Evolutionary conservation across 2,113 vertebrate genomes (phyloP).

Genomic region (Ascaphus truei): DNA sequence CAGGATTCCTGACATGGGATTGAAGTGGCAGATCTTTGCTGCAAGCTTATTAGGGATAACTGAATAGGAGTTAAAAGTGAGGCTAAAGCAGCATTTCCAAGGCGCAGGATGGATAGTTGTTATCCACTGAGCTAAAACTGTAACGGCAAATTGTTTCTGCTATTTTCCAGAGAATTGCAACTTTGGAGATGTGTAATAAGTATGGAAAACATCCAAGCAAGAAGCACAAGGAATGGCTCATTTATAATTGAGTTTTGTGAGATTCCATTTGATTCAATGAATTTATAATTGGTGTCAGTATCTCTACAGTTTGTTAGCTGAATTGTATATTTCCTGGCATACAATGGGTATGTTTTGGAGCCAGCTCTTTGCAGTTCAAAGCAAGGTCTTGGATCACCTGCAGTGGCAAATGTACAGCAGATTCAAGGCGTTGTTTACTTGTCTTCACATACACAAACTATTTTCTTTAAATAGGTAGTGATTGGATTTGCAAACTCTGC

Average conservation of each 20-base stretch:
- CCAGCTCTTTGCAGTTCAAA: neutral
- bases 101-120: conserved; percentile 15
- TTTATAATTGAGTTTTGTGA: conserved; percentile 20
- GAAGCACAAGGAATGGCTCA: conserved; percentile 9
- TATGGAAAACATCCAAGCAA: conserved; percentile 12
- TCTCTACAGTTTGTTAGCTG: neutral
- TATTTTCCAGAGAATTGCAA: conserved; percentile 5
- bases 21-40: no score
- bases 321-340: neutral
- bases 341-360: neutral
- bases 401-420: neutral
- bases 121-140: conserved; percentile 9
- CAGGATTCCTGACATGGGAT: no score
- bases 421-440: neutral
- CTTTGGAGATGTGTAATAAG: conserved; percentile 31
- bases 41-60: neutral
- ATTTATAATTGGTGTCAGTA: conserved; percentile 25
- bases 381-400: neutral
- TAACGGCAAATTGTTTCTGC: conserved; percentile 7
- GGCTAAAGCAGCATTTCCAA: neutral
- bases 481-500: no score
- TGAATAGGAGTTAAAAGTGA: neutral
- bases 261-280: conserved; percentile 23
- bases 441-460: neutral
- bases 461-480: neutral